A percentile compares a stretch with the other conserved stretches of the same genome.
These are phyloP conservation scores for Trichacis sp. DNA, from an alignment of 2,888 invertebrate species.

Conservation along the genomic window DNA sequence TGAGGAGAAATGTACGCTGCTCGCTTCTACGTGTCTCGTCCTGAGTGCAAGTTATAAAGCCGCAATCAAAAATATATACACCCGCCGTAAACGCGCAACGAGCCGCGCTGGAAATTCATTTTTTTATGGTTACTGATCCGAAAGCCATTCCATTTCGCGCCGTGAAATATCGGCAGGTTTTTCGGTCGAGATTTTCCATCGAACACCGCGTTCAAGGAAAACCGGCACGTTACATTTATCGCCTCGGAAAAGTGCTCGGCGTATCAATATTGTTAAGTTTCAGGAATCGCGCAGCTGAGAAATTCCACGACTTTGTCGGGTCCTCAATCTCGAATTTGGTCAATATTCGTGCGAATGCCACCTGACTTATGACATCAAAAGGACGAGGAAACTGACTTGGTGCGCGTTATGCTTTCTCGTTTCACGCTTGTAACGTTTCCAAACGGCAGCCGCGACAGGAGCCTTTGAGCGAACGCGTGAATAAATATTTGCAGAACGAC, in stretches of 20 bases:
- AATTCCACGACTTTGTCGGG: slow-evolving; percentile 35
- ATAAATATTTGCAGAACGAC: too few species aligned
- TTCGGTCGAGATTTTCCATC: too few species aligned
- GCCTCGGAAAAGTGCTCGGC: too few species aligned
- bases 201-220: too few species aligned
- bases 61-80: slow-evolving; percentile 36
- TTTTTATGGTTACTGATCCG: background rate
- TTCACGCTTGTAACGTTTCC: slow-evolving; percentile 16
- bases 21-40: slow-evolving; percentile 36
- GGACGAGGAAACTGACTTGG: slow-evolving; percentile 36
- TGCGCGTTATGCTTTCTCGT: slow-evolving; percentile 13
- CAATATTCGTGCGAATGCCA: slow-evolving; percentile 39
- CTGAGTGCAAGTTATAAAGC: slow-evolving; percentile 36
- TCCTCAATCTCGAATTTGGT: slow-evolving; percentile 37
- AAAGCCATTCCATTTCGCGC: too few species aligned
- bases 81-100: background rate
- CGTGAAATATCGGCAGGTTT: too few species aligned
- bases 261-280: too few species aligned
- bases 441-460: slow-evolving; percentile 23
- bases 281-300: slow-evolving; percentile 5
- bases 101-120: slow-evolving; percentile 3
- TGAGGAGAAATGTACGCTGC: slow-evolving; percentile 37
- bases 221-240: too few species aligned
- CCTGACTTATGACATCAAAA: slow-evolving; percentile 39
- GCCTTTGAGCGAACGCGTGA: background rate